Percentiles rank a stretch among this genome's conserved stretches.
Evolutionary conservation across 2,797 vertebrate genomes (phyloP).

Genomic region (Anguilla pacifica): DNA sequence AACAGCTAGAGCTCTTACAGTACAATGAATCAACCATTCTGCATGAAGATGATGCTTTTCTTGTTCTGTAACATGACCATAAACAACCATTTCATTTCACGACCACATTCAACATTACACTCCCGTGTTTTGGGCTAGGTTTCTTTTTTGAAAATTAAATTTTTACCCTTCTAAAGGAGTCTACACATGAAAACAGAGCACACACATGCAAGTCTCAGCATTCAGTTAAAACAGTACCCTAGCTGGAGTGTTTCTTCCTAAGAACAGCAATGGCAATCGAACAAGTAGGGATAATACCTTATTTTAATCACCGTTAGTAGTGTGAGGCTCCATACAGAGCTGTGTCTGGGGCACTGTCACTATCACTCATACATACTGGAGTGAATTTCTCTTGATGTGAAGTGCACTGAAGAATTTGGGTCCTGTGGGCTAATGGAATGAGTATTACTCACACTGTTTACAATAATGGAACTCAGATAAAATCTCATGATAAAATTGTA

Average conservation of each 20-base stretch:
- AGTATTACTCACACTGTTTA: background rate
- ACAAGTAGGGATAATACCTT: background rate
- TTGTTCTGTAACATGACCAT: background rate
- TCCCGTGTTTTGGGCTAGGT: background rate
- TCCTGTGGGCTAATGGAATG: background rate
- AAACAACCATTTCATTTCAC: background rate
- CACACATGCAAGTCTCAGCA: background rate
- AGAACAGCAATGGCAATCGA: background rate
- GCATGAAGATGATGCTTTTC: background rate
- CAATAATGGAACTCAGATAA: background rate
- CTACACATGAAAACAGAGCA: background rate
- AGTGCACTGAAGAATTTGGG: background rate
- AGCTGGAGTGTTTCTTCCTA: background rate
- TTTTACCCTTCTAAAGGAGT: background rate
- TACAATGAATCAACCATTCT: background rate
- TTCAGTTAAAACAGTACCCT: constrained; percentile 14
- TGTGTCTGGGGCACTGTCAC: constrained; percentile 24
- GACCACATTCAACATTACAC: background rate
- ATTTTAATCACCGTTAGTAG: background rate
- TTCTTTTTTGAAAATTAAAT: background rate
- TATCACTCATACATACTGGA: background rate
- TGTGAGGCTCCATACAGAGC: background rate
- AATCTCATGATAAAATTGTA: background rate
- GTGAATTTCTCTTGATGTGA: background rate
- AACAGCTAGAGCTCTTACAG: background rate